Conservation (phyloP, 2,888 invertebrate species). For the Cryptocephalus primarius region DNA sequence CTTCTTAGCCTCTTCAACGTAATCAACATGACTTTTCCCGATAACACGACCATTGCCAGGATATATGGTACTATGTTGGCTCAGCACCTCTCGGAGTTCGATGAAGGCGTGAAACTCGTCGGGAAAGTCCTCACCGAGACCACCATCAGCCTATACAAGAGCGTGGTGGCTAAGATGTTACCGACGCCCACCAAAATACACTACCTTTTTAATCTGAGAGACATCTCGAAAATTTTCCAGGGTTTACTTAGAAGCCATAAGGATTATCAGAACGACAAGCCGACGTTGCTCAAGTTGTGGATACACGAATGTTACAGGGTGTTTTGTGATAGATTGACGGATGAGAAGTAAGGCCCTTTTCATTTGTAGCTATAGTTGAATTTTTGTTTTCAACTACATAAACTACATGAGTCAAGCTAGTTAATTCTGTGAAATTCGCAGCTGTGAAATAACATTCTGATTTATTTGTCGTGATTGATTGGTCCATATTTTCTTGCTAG, state of each 20-base stretch:
- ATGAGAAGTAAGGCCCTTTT: conserved; percentile 46
- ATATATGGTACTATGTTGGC: conserved; percentile 79
- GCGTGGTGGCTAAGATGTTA: conserved; percentile 60
- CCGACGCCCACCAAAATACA: conserved; percentile 86
- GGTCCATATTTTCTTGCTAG: too few relatives aligned
- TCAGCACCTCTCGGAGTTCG: conserved; percentile 68
- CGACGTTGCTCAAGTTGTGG: conserved; percentile 68
- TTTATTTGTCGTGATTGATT: too few relatives aligned
- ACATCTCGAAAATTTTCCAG: conserved; percentile 78
- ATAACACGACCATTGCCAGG: conserved; percentile 61
- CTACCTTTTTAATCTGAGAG: conserved; percentile 79
- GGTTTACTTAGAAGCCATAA: conserved; percentile 68
- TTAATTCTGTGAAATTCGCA: too few relatives aligned
- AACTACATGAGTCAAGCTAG: too few relatives aligned
- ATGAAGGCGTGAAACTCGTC: conserved; percentile 65
- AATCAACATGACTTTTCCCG: conserved; percentile 73
- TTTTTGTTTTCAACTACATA: conserved; percentile 21
- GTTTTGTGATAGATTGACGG: conserved; percentile 72
- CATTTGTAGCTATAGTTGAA: too few relatives aligned
- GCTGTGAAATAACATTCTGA: too few relatives aligned
- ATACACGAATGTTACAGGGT: conserved; percentile 78
- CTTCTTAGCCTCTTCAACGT: conserved; percentile 68
- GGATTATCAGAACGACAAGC: conserved; percentile 63
- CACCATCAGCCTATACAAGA: conserved; percentile 67
- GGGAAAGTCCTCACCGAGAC: conserved; percentile 58